These are phyloP conservation scores for Bradypus variegatus DNA, from an alignment of 2,797 vertebrate genomes.

Conservation along the genomic window DNA sequence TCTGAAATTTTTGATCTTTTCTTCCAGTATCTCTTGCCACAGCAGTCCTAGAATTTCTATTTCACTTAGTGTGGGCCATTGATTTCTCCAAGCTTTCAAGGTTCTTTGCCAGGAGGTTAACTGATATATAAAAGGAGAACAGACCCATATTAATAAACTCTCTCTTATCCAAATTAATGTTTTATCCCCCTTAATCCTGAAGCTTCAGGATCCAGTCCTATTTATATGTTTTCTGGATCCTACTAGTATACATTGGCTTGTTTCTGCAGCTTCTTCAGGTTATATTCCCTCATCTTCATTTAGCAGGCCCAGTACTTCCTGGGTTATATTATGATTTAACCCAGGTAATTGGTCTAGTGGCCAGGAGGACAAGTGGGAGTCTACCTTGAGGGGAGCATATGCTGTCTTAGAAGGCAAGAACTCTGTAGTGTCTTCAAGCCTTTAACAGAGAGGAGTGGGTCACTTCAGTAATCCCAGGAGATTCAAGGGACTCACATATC, in stretches of 20 bases:
- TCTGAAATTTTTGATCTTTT: background rate
- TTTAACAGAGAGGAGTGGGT: background rate
- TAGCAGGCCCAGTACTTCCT: background rate
- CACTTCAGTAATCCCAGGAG: background rate
- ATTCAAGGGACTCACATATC: background rate
- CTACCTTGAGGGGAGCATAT: background rate
- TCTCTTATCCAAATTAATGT: background rate
- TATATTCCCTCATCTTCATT: background rate
- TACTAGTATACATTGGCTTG: background rate
- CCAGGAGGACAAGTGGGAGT: background rate
- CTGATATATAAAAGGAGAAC: background rate
- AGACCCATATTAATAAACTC: background rate
- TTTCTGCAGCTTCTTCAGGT: background rate
- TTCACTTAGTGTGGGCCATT: background rate
- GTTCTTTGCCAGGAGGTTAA: background rate
- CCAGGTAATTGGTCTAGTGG: background rate
- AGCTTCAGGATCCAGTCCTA: background rate
- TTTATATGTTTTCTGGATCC: background rate
- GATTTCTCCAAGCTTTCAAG: background rate
- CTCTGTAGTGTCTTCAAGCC: background rate
- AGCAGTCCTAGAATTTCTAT: background rate
- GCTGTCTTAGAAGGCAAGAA: background rate
- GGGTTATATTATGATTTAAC: background rate
- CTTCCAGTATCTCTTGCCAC: background rate
- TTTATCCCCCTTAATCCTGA: background rate